phyloP scores from a whole-genome alignment of 2,888 invertebrate genomes.

The Hartigia nigra region DNA sequence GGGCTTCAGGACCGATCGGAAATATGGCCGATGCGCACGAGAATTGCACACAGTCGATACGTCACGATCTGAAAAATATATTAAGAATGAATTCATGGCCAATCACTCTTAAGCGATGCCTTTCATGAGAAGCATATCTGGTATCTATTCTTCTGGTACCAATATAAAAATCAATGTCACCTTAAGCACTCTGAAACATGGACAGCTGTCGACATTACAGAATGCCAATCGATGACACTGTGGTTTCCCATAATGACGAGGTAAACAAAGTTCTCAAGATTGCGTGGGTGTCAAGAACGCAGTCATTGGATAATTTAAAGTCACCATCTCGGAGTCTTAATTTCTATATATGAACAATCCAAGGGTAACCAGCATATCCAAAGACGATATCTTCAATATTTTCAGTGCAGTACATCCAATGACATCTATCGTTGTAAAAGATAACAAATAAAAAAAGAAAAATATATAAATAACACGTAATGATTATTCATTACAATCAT shows the following conservation, averaged over 20 bases:
- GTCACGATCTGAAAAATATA: conserved; percentile 13
- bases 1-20: conserved; percentile 44
- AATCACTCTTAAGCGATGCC: neutral
- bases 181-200: neutral
- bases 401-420: neutral
- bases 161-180: neutral
- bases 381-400: neutral
- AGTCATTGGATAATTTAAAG: neutral
- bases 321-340: neutral
- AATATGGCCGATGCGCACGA: conserved; percentile 51
- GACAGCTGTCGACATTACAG: neutral
- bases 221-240: neutral
- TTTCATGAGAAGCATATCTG: neutral
- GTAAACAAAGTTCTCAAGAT: neutral
- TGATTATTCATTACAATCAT: neutral
- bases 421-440: neutral
- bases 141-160: neutral
- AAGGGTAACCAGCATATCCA: neutral
- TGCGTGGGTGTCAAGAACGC: neutral
- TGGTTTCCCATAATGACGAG: neutral
- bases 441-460: neutral
- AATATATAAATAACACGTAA: neutral
- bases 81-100: neutral
- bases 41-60: conserved; percentile 34
- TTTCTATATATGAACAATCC: neutral